Conservation (phyloP, 2,113 vertebrate genomes). For the Falcunculus frontatus region DNA sequence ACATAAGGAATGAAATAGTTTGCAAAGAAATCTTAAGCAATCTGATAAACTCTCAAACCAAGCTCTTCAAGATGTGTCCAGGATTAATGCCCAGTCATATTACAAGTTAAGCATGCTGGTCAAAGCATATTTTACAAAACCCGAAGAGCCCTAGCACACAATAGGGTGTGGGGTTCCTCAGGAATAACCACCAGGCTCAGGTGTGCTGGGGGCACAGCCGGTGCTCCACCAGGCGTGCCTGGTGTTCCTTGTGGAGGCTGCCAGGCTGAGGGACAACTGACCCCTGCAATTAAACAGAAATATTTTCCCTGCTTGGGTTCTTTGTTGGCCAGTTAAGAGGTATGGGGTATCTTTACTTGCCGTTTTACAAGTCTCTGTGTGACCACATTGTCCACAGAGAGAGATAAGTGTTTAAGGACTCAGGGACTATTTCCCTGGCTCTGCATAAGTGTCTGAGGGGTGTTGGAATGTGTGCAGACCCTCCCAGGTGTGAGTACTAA, state of each 20-base stretch:
- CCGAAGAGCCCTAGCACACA: neutral
- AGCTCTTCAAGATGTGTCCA: neutral
- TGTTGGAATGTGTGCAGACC: neutral
- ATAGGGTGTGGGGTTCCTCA: neutral
- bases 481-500: accelerated
- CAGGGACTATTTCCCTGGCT: accelerated
- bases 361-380: neutral
- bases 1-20: neutral
- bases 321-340: neutral
- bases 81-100: neutral
- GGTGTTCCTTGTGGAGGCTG: neutral
- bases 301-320: neutral
- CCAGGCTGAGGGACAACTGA: neutral
- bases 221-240: neutral
- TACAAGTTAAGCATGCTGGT: neutral
- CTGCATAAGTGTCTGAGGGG: accelerated
- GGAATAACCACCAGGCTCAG: neutral
- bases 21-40: neutral
- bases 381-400: neutral
- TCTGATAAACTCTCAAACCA: neutral
- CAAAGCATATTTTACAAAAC: neutral
- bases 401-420: neutral
- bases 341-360: neutral
- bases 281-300: neutral
- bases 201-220: neutral